phyloP scores from a whole-genome alignment of 2,113 vertebrate genomes.

The Stegastes partitus region DNA sequence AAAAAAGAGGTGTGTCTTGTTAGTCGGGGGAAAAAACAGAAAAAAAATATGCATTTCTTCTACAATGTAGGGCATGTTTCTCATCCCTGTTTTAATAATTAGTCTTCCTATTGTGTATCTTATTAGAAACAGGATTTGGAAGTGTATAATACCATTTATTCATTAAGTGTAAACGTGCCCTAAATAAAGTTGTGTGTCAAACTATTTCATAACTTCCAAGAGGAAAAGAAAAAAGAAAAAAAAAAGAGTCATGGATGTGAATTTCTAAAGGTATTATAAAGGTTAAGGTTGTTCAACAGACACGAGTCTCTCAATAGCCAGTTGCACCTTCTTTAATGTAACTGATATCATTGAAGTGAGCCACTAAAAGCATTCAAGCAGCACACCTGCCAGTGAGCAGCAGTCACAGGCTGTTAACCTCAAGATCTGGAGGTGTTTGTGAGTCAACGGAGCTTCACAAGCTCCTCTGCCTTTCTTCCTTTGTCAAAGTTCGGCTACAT shows the following conservation, averaged over 20 bases:
- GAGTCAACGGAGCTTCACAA: slow-evolving; percentile 81
- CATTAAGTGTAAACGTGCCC: too few relatives aligned
- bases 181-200: too few relatives aligned
- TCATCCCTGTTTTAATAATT: slow-evolving; percentile 11
- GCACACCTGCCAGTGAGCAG: slow-evolving; percentile 81
- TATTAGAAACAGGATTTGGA: slow-evolving; percentile 1
- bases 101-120: not conserved
- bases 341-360: slow-evolving; percentile 49
- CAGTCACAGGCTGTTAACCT: slow-evolving; percentile 87
- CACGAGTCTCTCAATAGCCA: not conserved
- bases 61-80: slow-evolving; percentile 14
- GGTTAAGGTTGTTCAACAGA: not conserved
- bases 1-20: slow-evolving; percentile 12
- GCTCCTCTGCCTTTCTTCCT: slow-evolving; percentile 60
- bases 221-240: too few relatives aligned
- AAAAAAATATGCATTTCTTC: slow-evolving; percentile 2
- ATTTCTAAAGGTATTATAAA: not conserved
- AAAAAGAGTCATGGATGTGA: too few relatives aligned
- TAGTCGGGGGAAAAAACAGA: not conserved
- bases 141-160: not conserved
- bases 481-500: slow-evolving; percentile 64
- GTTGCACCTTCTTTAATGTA: slow-evolving; percentile 10
- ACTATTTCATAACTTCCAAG: too few relatives aligned
- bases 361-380: slow-evolving; percentile 55
- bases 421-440: slow-evolving; percentile 81